Evolutionary conservation across 2,797 vertebrate genomes (phyloP), one percentile per base, ranked within the genome.

Genomic region (Sebastes minor): DNA sequence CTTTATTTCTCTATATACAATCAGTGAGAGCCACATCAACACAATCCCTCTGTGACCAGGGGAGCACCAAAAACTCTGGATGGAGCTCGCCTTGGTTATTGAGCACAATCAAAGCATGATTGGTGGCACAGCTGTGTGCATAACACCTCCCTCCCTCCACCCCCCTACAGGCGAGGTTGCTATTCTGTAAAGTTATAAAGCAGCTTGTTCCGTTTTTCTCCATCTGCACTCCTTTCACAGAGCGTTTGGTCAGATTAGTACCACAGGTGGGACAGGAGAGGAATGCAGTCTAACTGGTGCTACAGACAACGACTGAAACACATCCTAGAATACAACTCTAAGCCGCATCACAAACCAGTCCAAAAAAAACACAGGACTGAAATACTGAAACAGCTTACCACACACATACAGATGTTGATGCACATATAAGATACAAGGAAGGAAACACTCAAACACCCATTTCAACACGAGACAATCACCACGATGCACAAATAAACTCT

Each of bases 1-100:
- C 79, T 93, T 94, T 93, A 91, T 94, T 93, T 93, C 76, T 92
- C 82, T 94, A 90, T 94, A 79, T 94, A 95, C 92, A 96, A 82
- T 93, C 92, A 93, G 87, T 92, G 90, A 90, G 88, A 90, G 80
- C 81, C 90, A 89, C 86, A 88, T 69, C 66, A 79, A 85, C 81
- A 76, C 72, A 81, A 78, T 70, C 74, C 72, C 74, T 86, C 81
- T 86, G 91, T 93, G 81, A 89, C 81, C 79, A 38, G 85, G 73
- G 71, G 81, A 91, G 87, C 91, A 87, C 88, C 86, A 76, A 33
- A 77, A 78, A 25, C 74, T 76, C 72, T 71, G 62, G 9, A 20
- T 56, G 73, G 70, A 53, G 52, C 68, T 46, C 25, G 59, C 72
- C 62, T 56, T 61, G 74, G 66, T 80, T 81, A 79, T 65, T 27